Evolutionary conservation across 2,797 vertebrate genomes (phyloP), one percentile per base, ranked within the genome.

Genomic region (Pterois miles): DNA sequence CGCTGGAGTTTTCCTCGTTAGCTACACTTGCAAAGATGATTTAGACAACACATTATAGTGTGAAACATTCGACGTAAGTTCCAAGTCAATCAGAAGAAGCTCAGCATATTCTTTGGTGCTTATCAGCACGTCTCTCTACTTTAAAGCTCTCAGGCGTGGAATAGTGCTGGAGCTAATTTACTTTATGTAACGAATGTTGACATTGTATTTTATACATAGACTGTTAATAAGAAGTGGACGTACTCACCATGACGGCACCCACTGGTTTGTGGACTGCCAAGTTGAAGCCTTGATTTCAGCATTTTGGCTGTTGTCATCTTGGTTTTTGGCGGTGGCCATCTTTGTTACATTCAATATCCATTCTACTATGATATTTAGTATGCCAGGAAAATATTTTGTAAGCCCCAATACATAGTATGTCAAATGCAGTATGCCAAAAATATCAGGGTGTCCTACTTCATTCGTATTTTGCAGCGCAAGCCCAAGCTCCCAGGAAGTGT

Each of bases 181-280:
- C 78, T 85, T 78, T 27, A 69, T 22, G 33, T 87, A 83, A 88
- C 86, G 78, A 88, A 73, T 85, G 82, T 86, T 82, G 86, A 86
- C 86, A 63, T 84, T 84, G 73, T 54, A 46, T 71, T 73, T 56
- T 57, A 29, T 16, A 68, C 46, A 20, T 11, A 50, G 8, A 22
- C 46, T 50, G 20, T n/a, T 3, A 0, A 22, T 0, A 50, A 50
- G 46, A 50, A 50, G 20, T 50, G 8, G 9, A 50, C n/a, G 20
- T 22, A 50, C 20, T 50, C 46, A 50, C 46, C 46, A 6, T 50
- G 46, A 50, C 46, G 20, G n/a, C 46, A n/a, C 20, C 20, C 20
- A 50, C 4, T 50, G 46, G 46, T 50, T 50, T 22, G 0, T 50
- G 46, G 46, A 50, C 4, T 50, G 18, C 43, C 8, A 18, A 8